Evolutionary conservation across 2,113 vertebrate genomes (phyloP), one percentile per base, ranked within the genome.

Genomic region (Siniperca chuatsi): DNA sequence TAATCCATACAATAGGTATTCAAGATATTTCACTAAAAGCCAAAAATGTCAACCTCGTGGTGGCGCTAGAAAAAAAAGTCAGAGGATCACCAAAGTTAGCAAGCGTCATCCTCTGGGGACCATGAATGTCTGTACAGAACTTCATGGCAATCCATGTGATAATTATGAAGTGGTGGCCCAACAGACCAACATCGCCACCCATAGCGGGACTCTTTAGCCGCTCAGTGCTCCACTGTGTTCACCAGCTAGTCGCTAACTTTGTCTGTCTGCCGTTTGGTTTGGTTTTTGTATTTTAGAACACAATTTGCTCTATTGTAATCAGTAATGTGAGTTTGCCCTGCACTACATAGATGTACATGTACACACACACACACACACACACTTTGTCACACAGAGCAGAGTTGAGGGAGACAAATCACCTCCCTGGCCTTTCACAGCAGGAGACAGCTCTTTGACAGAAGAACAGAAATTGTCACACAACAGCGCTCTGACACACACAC

Each of bases 401-500:
- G 74, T 54, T 77, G 76, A 90, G 60, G 35, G 76, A 90, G 78
- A 89, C 86, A 90, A 81, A 89, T 92, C 89, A 86, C 85, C 79
- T 85, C 70, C 65, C 62, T 46, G 52, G 78, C 75, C 66, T 74
- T 58, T 88, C 81, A 48, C 81, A 82, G 78, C 68, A 77, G 60
- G 78, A 81, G 75, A 78, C 87, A 75, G 68, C 50, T 76, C 82
- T 84, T 60, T 85, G 84, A 91, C 87, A 83, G 83, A 78, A 37
- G 62, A 87, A 65, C 75, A 72, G 75, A 88, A 68, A 86, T 68
- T 69, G 73, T 78, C 81, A 81, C 78, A 86, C 76, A 72, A 74
- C 76, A 80, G 44, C 12, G 29, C 68, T 64, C 44, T 55, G 69
- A 84, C 86, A 80, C 67, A 74, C 75, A 70, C 81, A 73, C 70